Evolutionary conservation across 2,888 invertebrate species (phyloP).

Genomic region (Cyclophora punctaria): DNA sequence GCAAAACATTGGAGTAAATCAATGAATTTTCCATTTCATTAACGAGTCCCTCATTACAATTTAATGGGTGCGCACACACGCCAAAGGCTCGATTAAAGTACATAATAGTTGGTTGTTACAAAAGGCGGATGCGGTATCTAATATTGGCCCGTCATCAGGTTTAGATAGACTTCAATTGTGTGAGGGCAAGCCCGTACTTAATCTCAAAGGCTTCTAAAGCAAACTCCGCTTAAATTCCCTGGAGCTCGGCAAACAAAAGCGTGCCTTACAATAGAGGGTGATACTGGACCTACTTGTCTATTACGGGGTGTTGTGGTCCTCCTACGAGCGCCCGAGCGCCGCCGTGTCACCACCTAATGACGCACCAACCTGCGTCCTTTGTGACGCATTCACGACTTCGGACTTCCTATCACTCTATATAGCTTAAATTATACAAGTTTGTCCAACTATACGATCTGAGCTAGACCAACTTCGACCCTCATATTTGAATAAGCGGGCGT

Average conservation of each 20-base stretch:
- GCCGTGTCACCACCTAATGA: slow-evolving; percentile 18
- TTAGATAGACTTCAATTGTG: slow-evolving; percentile 4
- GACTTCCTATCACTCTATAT: no score
- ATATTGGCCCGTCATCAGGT: neutral
- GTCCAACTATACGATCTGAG: no score
- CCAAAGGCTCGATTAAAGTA: no score
- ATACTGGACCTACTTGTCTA: slow-evolving; percentile 8
- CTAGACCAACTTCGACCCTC: no score
- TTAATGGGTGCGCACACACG: no score
- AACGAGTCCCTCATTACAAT: no score
- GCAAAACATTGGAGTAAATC: no score
- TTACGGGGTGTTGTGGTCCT: slow-evolving; percentile 10
- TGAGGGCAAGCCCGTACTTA: slow-evolving; percentile 1
- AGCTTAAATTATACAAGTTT: no score
- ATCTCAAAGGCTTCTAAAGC: slow-evolving; percentile 6
- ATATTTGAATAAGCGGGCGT: no score
- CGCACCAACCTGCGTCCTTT: slow-evolving; percentile 19
- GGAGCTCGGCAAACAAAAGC: slow-evolving; percentile 9
- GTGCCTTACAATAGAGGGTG: slow-evolving; percentile 6
- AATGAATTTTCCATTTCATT: no score
- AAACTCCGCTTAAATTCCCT: slow-evolving; percentile 5
- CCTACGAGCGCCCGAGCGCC: neutral
- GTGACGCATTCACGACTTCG: slow-evolving; percentile 1
- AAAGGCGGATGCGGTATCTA: neutral
- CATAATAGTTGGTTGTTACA: no score